phyloP scores from a whole-genome alignment of 2,888 invertebrate species.

The Petrolisthes manimaculis region DNA sequence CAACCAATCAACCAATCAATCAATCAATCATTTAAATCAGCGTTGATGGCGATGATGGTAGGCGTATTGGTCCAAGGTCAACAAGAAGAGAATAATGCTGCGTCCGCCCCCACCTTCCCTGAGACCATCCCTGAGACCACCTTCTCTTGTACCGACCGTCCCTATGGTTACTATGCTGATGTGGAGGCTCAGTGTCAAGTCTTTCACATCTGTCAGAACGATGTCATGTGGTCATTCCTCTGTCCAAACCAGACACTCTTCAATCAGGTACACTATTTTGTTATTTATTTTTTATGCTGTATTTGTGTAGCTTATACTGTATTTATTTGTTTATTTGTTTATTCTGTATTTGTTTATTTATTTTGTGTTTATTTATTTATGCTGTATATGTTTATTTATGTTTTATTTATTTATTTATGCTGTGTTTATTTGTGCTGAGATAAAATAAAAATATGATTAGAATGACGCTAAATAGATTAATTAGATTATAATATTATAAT shows the following conservation, averaged over 20 bases:
- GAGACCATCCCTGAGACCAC: constrained; percentile 21
- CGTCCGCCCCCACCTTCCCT: neutral
- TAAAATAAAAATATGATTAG: no score
- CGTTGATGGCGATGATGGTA: neutral
- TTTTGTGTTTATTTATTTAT: no score
- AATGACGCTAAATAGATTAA: no score
- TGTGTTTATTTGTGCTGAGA: no score
- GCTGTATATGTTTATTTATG: no score
- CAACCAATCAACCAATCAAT: no score
- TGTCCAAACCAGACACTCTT: constrained; percentile 59
- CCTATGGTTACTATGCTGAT: constrained; percentile 66
- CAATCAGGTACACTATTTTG: constrained; percentile 48
- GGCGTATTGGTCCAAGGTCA: neutral
- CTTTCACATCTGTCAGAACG: constrained; percentile 66
- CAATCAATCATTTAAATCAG: neutral
- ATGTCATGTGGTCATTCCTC: constrained; percentile 51
- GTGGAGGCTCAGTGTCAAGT: constrained; percentile 58
- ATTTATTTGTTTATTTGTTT: no score
- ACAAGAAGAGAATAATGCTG: no score
- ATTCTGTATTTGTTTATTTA: no score
- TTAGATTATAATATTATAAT: no score
- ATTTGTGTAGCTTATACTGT: neutral
- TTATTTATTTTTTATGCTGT: neutral
- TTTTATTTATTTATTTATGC: no score
- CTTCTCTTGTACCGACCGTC: constrained; percentile 63